Percentiles rank a stretch among this genome's conserved stretches.
Evolutionary conservation across 1,140 invertebrate genomes (phyloP).

Genomic region (Thaumetopoea pityocampa): DNA sequence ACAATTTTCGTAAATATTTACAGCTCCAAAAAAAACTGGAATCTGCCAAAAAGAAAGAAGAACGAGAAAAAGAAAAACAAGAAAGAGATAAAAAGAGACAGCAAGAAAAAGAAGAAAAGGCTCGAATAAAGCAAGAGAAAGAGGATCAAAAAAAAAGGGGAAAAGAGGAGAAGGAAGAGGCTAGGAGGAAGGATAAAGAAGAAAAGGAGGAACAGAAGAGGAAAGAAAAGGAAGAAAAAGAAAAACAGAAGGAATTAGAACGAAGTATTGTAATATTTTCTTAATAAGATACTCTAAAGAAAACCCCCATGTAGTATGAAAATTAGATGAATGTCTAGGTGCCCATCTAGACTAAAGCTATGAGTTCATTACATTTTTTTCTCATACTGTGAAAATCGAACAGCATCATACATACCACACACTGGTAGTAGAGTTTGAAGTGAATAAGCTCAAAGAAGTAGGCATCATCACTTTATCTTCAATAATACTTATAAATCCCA

Average conservation of each 20-base stretch:
- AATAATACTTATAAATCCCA: too few relatives aligned
- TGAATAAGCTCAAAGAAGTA: too few relatives aligned
- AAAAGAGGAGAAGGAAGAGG: slow-evolving; percentile 62
- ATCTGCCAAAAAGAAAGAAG: slow-evolving; percentile 63
- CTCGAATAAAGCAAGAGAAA: slow-evolving; percentile 59
- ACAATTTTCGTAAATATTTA: too few relatives aligned
- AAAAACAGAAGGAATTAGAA: slow-evolving; percentile 67
- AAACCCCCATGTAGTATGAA: too few relatives aligned
- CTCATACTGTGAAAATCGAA: too few relatives aligned
- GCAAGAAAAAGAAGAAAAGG: slow-evolving; percentile 61
- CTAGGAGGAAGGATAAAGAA: slow-evolving; percentile 49
- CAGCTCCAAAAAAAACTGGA: slow-evolving; percentile 74
- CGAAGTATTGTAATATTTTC: slow-evolving; percentile 46
- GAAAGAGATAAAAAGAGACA: slow-evolving; percentile 68
- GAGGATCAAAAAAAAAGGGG: slow-evolving; percentile 64
- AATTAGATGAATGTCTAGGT: too few relatives aligned
- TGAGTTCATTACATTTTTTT: too few relatives aligned
- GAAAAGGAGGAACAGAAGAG: slow-evolving; percentile 72
- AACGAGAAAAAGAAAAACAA: slow-evolving; percentile 70
- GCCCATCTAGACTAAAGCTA: too few relatives aligned
- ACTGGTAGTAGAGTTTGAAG: too few relatives aligned
- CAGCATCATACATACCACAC: too few relatives aligned
- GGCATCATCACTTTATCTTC: too few relatives aligned
- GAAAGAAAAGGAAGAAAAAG: slow-evolving; percentile 76
- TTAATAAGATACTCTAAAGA: too few relatives aligned